These are phyloP conservation scores for Pseudolaguvia tuberculata DNA, from an alignment of 2,113 vertebrate species.

Conservation along the genomic window DNA sequence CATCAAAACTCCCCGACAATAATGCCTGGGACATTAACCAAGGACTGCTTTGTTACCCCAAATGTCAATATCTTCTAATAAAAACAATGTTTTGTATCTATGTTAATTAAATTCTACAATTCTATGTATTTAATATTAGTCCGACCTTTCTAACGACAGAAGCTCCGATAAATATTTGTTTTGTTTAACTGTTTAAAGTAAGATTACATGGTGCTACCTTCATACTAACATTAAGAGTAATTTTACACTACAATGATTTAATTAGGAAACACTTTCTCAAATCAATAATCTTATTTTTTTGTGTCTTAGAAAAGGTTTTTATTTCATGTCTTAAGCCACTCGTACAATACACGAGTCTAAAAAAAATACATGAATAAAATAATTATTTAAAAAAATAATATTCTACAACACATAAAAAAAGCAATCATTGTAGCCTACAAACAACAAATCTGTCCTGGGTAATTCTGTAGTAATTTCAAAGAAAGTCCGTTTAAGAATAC, in stretches of 20 bases:
- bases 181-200: neutral
- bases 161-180: neutral
- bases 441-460: too few relatives aligned
- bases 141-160: neutral
- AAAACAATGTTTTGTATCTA: conserved; percentile 8
- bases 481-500: too few relatives aligned
- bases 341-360: neutral
- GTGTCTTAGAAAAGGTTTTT: neutral
- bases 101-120: neutral
- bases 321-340: neutral
- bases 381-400: too few relatives aligned
- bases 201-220: neutral
- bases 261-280: neutral
- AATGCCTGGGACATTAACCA: conserved; percentile 3
- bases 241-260: neutral
- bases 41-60: conserved; percentile 9
- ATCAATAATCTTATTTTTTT: neutral
- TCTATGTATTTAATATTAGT: neutral
- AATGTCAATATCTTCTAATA: conserved; percentile 9
- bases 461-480: too few relatives aligned
- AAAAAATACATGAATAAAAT: neutral
- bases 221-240: neutral
- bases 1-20: conserved; percentile 6
- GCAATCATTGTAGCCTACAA: neutral
- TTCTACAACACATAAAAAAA: neutral